These are phyloP conservation scores for Pygocentrus nattereri DNA, from an alignment of 2,797 vertebrate genomes.

Conservation along the genomic window DNA sequence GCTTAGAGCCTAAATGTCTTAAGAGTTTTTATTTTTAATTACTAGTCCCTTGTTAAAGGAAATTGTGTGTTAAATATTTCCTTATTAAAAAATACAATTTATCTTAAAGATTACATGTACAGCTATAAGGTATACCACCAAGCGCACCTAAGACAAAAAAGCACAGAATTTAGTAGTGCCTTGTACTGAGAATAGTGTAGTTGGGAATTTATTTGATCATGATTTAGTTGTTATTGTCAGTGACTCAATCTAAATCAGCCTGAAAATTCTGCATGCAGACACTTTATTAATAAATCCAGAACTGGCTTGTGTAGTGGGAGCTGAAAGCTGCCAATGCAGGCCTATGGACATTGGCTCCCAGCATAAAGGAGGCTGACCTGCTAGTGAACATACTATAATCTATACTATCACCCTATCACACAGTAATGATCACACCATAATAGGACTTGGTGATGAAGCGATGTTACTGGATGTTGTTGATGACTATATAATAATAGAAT, in stretches of 20 bases:
- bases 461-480: too few species aligned
- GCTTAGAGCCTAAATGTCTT: not conserved
- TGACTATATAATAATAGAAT: too few species aligned
- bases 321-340: not conserved
- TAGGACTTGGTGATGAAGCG: too few species aligned
- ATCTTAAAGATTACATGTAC: not conserved
- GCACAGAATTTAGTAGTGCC: not conserved
- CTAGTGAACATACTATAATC: too few species aligned
- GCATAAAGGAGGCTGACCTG: not conserved
- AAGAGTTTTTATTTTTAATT: not conserved
- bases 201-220: not conserved
- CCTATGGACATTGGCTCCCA: not conserved
- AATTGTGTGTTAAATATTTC: too few species aligned
- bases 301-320: not conserved
- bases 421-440: too few species aligned
- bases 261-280: not conserved
- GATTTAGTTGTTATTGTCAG: not conserved
- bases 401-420: too few species aligned
- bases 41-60: not conserved
- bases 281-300: not conserved
- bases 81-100: too few species aligned
- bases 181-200: not conserved
- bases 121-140: not conserved
- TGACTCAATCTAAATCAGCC: slow-evolving; percentile 2
- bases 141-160: not conserved